phyloP scores from a whole-genome alignment of 2,888 invertebrate species.

The Spodoptera exigua region DNA sequence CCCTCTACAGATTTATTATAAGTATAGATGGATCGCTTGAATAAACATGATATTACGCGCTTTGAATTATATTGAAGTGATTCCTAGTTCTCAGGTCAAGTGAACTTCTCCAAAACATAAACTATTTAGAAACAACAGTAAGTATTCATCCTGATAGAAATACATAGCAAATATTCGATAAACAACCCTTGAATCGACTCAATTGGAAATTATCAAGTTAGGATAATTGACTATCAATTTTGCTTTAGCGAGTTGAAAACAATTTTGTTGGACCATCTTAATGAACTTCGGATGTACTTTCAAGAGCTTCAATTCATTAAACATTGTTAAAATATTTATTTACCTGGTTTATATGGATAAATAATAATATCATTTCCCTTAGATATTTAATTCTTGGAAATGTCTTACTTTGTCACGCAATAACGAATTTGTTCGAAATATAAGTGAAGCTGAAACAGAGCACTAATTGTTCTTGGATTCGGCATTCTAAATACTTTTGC shows the following conservation, averaged over 20 bases:
- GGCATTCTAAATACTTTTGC: background rate
- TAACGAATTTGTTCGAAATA: too few relatives aligned
- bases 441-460: too few relatives aligned
- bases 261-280: slow-evolving; percentile 11
- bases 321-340: background rate
- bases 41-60: too few relatives aligned
- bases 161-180: slow-evolving; percentile 7
- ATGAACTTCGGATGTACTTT: slow-evolving; percentile 8
- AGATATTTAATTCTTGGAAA: too few relatives aligned
- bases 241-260: slow-evolving; percentile 18
- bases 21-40: too few relatives aligned
- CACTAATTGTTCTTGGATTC: too few relatives aligned
- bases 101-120: slow-evolving; percentile 8
- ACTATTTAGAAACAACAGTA: slow-evolving; percentile 7
- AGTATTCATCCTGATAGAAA: slow-evolving; percentile 3
- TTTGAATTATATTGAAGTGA: too few relatives aligned
- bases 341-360: background rate
- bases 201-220: slow-evolving; percentile 21
- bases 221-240: slow-evolving; percentile 17
- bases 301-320: slow-evolving; percentile 1
- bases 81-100: too few relatives aligned
- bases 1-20: too few relatives aligned
- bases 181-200: slow-evolving; percentile 3
- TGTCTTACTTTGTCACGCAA: too few relatives aligned
- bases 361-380: too few relatives aligned